Evolutionary conservation across 2,888 invertebrate genomes (phyloP).

Genomic region (Actias luna): DNA sequence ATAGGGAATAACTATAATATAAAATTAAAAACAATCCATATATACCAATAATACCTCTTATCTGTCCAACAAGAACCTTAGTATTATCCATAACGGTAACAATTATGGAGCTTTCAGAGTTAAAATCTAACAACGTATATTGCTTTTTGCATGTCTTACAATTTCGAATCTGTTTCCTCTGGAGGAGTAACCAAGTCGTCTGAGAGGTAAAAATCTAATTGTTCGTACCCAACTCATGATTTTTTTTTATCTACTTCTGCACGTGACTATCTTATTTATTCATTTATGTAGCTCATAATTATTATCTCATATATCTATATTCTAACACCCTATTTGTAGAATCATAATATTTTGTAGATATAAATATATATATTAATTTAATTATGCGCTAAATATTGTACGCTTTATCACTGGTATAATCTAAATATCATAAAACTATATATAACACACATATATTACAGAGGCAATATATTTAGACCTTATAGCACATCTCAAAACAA

Average conservation of each 20-base stretch:
- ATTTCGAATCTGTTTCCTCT: conserved; percentile 84
- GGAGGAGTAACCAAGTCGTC: conserved; percentile 84
- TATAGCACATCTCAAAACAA: background rate
- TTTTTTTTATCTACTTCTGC: conserved; percentile 13
- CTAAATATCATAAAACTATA: background rate
- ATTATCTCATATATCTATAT: conserved; percentile 11
- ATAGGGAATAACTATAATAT: no score
- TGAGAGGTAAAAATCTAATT: conserved; percentile 70
- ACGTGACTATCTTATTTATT: conserved; percentile 15
- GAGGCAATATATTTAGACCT: background rate
- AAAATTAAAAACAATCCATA: no score
- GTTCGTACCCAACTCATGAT: conserved; percentile 6
- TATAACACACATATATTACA: background rate
- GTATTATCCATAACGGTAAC: background rate
- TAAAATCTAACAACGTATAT: conserved; percentile 72
- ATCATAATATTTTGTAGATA: background rate
- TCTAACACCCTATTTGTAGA: background rate
- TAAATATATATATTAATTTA: background rate
- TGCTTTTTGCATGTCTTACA: conserved; percentile 87
- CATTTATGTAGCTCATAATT: background rate
- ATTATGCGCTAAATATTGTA: background rate
- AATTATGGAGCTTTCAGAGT: background rate
- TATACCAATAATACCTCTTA: no score
- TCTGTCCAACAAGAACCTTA: background rate
- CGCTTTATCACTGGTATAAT: background rate